A percentile compares a stretch with the other conserved stretches of the same genome.
phyloP scores from a whole-genome alignment of 2,797 vertebrate species.

The Poecilia gillii region DNA sequence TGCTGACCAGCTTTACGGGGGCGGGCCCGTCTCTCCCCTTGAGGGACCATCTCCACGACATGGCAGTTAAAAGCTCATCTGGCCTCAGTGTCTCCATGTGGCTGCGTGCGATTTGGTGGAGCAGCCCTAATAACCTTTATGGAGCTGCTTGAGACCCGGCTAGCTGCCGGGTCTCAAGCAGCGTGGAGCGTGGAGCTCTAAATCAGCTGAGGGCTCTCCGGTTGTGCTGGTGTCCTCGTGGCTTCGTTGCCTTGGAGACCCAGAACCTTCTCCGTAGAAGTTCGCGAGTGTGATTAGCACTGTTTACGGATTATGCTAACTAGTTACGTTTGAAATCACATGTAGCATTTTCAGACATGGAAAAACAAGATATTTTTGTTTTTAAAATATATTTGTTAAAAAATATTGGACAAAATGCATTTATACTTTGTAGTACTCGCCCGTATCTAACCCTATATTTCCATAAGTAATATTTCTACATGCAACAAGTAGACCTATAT shows the following conservation, averaged over 20 bases:
- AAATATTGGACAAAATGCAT: not conserved
- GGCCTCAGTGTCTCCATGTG: conserved; percentile 45
- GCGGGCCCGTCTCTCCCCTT: conserved; percentile 27
- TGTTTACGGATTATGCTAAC: not conserved
- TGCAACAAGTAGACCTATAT: not conserved
- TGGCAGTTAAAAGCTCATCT: conserved; percentile 60
- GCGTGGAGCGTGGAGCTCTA: conserved; percentile 42
- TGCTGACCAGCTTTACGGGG: conserved; percentile 27
- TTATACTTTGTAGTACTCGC: not conserved
- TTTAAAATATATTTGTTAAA: not conserved
- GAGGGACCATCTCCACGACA: conserved; percentile 36
- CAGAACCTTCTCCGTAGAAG: conserved; percentile 19
- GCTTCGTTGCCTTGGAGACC: conserved; percentile 25
- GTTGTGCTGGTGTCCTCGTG: conserved; percentile 29
- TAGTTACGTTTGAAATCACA: not conserved
- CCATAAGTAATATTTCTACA: not conserved
- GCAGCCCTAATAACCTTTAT: conserved; percentile 65
- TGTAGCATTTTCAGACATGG: not conserved
- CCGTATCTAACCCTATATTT: not conserved
- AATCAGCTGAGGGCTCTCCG: conserved; percentile 44
- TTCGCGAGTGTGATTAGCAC: not conserved
- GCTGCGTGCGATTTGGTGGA: conserved; percentile 34
- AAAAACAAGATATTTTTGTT: not conserved
- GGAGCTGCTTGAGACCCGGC: conserved; percentile 35
- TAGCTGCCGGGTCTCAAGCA: no score